phyloP scores from a whole-genome alignment of 2,113 vertebrate species.

The Abramis brama region DNA sequence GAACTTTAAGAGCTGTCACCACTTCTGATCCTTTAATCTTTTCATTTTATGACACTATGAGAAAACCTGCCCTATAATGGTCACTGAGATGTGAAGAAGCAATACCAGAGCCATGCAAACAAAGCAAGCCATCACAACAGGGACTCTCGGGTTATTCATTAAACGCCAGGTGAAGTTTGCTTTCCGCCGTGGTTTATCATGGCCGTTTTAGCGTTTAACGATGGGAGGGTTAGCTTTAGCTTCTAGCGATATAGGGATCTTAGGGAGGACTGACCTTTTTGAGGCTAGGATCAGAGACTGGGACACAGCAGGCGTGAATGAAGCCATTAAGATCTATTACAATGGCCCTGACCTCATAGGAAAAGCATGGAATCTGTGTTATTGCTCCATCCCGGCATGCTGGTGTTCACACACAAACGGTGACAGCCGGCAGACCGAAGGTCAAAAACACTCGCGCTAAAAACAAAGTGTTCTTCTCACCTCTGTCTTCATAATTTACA shows the following conservation, averaged over 20 bases:
- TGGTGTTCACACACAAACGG: constrained; percentile 44
- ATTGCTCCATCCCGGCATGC: constrained; percentile 43
- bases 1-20: constrained; percentile 41
- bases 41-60: constrained; percentile 24
- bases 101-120: constrained; percentile 54
- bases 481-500: constrained; percentile 31
- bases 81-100: constrained; percentile 55
- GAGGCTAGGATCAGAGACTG: constrained; percentile 56
- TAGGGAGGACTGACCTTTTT: constrained; percentile 41
- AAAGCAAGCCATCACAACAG: constrained; percentile 34
- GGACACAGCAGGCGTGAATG: constrained; percentile 35
- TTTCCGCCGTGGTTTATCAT: constrained; percentile 36
- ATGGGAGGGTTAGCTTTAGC: constrained; percentile 29
- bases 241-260: constrained; percentile 38
- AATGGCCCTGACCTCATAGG: constrained; percentile 50
- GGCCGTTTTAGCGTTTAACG: constrained; percentile 7
- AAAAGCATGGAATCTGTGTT: constrained; percentile 49
- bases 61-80: constrained; percentile 52
- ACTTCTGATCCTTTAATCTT: constrained; percentile 29
- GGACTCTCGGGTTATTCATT: constrained; percentile 48
- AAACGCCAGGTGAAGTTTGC: constrained; percentile 39
- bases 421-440: constrained; percentile 36
- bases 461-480: constrained; percentile 39
- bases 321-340: constrained; percentile 41
- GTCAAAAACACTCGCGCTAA: constrained; percentile 47